These are phyloP conservation scores for Nesidiocoris tenuis DNA, from an alignment of 2,888 invertebrate genomes.

Conservation along the genomic window DNA sequence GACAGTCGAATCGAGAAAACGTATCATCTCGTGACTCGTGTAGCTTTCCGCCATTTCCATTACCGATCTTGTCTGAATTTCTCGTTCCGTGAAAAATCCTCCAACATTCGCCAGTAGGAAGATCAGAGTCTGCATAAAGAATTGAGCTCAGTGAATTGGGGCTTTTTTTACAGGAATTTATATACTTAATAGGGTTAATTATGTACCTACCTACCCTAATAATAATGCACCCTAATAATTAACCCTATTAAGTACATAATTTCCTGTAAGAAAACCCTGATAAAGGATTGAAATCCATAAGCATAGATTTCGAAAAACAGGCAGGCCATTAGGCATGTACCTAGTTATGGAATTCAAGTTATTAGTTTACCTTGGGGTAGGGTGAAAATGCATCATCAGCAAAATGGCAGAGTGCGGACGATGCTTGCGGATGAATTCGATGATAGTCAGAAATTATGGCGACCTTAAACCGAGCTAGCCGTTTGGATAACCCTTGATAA, in stretches of 20 bases:
- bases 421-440: conserved; percentile 31
- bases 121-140: conserved; percentile 26
- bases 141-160: background rate
- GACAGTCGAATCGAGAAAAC: conserved; percentile 22
- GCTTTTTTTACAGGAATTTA: too few species aligned
- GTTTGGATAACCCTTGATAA: conserved; percentile 11
- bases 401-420: conserved; percentile 28
- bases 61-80: conserved; percentile 1
- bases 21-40: conserved; percentile 21
- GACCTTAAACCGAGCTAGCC: conserved; percentile 22
- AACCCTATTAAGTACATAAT: too few species aligned
- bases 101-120: conserved; percentile 22
- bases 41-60: conserved; percentile 30
- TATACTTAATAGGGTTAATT: background rate
- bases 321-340: too few species aligned
- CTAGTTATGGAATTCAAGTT: background rate
- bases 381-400: conserved; percentile 39
- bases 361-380: conserved; percentile 15
- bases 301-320: too few species aligned
- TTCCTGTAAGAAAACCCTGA: too few species aligned
- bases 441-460: conserved; percentile 33
- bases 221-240: background rate
- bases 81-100: conserved; percentile 26
- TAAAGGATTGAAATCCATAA: too few species aligned
- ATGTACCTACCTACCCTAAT: background rate